Evolutionary conservation across 2,113 vertebrate species (phyloP).

Genomic region (Tetraodon nigroviridis): DNA sequence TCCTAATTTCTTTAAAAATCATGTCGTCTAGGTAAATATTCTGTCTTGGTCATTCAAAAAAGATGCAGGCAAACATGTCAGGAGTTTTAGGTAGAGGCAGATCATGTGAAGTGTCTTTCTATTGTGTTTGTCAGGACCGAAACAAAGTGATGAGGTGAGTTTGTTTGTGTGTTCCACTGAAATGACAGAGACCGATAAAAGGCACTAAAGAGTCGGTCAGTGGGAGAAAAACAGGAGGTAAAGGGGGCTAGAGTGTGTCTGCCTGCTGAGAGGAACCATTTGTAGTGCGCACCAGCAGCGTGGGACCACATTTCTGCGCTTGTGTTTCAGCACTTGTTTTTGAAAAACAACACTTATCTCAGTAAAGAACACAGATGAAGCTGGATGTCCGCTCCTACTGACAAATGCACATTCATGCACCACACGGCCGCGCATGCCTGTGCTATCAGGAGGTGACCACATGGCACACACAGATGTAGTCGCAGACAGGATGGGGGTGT

Average conservation of each 20-base stretch:
- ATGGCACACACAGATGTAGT: neutral
- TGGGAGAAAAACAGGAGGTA: conserved; percentile 30
- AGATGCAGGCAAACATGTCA: neutral
- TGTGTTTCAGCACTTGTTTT: conserved; percentile 33
- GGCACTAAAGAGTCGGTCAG: conserved; percentile 37
- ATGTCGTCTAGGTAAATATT: no score
- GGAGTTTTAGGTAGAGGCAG: conserved; percentile 8
- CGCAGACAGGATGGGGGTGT: neutral
- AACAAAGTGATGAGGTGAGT: conserved; percentile 15
- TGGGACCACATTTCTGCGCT: conserved; percentile 30
- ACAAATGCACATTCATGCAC: conserved; percentile 31
- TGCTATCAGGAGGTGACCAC: conserved; percentile 5
- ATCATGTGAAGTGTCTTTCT: conserved; percentile 5
- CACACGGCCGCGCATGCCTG: neutral
- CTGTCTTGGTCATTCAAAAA: no score
- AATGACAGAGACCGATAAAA: conserved; percentile 39
- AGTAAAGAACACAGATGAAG: conserved; percentile 17
- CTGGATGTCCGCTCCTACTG: conserved; percentile 18
- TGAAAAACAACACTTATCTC: conserved; percentile 40
- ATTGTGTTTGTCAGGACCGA: conserved; percentile 2
- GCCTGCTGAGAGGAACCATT: conserved; percentile 39
- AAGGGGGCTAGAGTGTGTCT: conserved; percentile 15
- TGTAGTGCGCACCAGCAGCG: conserved; percentile 26
- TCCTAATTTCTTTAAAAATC: no score
- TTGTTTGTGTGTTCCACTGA: conserved; percentile 14